phyloP scores from a whole-genome alignment of 2,888 invertebrate genomes.

The Netelia fuscicornis region DNA sequence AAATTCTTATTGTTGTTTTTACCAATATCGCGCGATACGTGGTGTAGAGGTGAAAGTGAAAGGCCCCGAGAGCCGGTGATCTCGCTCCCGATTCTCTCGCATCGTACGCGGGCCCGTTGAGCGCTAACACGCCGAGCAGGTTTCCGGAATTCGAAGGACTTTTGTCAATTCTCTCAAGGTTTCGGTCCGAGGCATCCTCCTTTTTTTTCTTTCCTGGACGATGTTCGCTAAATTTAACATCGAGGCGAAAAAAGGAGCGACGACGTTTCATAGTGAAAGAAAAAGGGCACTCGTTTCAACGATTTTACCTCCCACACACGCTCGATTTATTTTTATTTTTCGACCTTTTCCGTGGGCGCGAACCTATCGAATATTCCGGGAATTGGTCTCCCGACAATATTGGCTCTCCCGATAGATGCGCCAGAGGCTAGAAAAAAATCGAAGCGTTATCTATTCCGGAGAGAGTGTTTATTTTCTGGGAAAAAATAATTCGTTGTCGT shows the following conservation, averaged over 20 bases:
- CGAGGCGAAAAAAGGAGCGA: not conserved
- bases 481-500: too few species aligned
- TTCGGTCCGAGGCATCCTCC: slow-evolving; percentile 16
- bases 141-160: slow-evolving; percentile 61
- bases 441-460: not conserved
- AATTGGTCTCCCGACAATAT: not conserved
- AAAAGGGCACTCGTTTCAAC: too few species aligned
- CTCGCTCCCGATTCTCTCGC: slow-evolving; percentile 55
- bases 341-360: too few species aligned
- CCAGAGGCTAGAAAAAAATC: not conserved
- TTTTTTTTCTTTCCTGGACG: not conserved
- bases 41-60: slow-evolving; percentile 60
- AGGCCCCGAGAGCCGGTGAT: slow-evolving; percentile 56
- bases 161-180: slow-evolving; percentile 54
- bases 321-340: too few species aligned
- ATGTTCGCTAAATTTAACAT: not conserved
- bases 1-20: slow-evolving; percentile 18
- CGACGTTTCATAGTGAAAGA: too few species aligned
- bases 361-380: not conserved
- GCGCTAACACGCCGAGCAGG: not conserved
- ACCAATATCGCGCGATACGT: not conserved
- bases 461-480: too few species aligned
- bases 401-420: not conserved
- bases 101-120: slow-evolving; percentile 20
- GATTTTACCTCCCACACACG: too few species aligned